Percentiles rank a stretch among this genome's conserved stretches.
Evolutionary conservation across 2,797 vertebrate genomes (phyloP).

Genomic region (Gymnopithys bicolor): DNA sequence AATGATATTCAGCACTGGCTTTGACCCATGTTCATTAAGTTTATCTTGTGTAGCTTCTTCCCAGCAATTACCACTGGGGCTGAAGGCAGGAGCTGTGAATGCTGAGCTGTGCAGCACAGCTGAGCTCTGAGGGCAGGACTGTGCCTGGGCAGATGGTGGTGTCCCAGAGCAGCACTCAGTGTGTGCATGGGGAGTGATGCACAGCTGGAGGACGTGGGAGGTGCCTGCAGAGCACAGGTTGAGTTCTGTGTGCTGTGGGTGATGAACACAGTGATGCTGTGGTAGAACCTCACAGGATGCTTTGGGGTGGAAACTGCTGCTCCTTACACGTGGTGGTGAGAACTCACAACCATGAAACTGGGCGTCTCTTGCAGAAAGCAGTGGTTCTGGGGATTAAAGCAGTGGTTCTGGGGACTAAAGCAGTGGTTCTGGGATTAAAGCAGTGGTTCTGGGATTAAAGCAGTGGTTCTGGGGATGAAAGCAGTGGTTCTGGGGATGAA

Average conservation of each 20-base stretch:
- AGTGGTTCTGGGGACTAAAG: too few species aligned
- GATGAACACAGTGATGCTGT: background rate
- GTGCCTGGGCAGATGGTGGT: background rate
- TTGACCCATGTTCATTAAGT: too few species aligned
- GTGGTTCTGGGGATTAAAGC: background rate
- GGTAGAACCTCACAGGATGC: background rate
- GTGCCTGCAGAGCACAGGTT: background rate
- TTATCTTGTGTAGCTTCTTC: too few species aligned
- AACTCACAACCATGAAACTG: background rate
- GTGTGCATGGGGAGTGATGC: background rate
- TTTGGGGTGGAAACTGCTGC: background rate
- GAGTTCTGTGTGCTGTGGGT: background rate
- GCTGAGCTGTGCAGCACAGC: background rate
- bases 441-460: too few species aligned
- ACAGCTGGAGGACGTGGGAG: background rate
- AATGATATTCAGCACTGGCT: too few species aligned
- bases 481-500: too few species aligned
- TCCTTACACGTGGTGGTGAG: background rate
- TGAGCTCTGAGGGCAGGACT: background rate
- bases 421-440: too few species aligned
- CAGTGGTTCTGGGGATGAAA: too few species aligned
- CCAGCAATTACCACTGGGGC: background rate
- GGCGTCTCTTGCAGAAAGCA: background rate
- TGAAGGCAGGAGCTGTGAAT: background rate
- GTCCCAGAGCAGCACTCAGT: background rate